Conservation (phyloP, 2,888 invertebrate species). For the Mythimna pallens region DNA sequence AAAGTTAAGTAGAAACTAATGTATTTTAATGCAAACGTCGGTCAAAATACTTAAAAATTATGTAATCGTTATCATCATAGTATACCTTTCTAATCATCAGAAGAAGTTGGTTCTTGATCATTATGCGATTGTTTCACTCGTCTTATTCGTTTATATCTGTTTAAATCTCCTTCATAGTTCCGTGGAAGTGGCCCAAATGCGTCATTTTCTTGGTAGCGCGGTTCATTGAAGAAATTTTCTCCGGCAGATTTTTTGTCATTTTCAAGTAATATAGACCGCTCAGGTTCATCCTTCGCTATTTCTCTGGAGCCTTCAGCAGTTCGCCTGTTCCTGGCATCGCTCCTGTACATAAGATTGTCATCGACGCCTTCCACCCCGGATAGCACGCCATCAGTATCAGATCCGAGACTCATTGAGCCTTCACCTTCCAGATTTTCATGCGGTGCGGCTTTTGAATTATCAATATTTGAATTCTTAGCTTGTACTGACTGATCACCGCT, state of each 20-base stretch:
- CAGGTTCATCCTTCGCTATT: conserved; percentile 51
- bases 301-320: conserved; percentile 63
- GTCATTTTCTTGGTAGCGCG: conserved; percentile 80
- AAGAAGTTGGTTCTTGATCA: conserved; percentile 51
- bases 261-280: conserved; percentile 66
- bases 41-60: conserved; percentile 67
- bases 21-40: conserved; percentile 55
- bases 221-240: conserved; percentile 70
- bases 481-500: conserved; percentile 42
- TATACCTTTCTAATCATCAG: conserved; percentile 48
- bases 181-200: conserved; percentile 79
- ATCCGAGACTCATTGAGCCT: conserved; percentile 76
- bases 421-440: conserved; percentile 66
- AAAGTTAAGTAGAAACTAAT: conserved; percentile 65
- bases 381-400: conserved; percentile 83
- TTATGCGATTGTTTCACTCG: conserved; percentile 74
- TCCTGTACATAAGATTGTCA: conserved; percentile 83
- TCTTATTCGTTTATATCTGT: conserved; percentile 84
- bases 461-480: conserved; percentile 53
- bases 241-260: conserved; percentile 66
- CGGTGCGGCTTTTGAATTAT: conserved; percentile 56
- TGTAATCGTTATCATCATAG: conserved; percentile 28
- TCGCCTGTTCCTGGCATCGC: conserved; percentile 75
- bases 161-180: conserved; percentile 78
- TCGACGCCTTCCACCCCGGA: conserved; percentile 83